These are phyloP conservation scores for Heteromyza rotundicornis DNA, from an alignment of 2,888 invertebrate species.

Conservation along the genomic window DNA sequence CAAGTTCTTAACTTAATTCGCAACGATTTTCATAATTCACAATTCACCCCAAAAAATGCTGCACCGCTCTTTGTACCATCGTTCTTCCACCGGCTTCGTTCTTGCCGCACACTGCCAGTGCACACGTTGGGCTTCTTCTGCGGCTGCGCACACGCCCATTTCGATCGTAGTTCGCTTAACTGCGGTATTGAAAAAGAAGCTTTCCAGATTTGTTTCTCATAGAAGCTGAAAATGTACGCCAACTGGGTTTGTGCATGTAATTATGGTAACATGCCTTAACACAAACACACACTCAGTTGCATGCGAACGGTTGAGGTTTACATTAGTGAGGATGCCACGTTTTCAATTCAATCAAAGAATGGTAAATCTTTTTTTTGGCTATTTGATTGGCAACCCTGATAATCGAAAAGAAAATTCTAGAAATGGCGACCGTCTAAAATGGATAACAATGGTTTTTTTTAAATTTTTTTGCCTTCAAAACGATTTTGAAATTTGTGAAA, in stretches of 20 bases:
- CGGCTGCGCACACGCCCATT: slow-evolving; percentile 7
- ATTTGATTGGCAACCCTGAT: too few species aligned
- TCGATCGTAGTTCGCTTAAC: background rate
- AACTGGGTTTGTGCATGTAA: slow-evolving; percentile 46
- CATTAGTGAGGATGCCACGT: slow-evolving; percentile 34
- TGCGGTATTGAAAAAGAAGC: background rate
- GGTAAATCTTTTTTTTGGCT: too few species aligned
- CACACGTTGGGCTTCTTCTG: slow-evolving; percentile 2
- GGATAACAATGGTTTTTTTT: too few species aligned
- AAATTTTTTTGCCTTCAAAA: too few species aligned
- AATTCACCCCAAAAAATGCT: slow-evolving; percentile 47
- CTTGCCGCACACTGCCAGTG: background rate
- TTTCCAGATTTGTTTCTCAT: slow-evolving; percentile 40
- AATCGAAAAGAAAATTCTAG: too few species aligned
- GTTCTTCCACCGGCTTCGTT: slow-evolving; percentile 8
- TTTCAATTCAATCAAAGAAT: too few species aligned
- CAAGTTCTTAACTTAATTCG: slow-evolving; percentile 54
- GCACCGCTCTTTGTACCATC: slow-evolving; percentile 20
- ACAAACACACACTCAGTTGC: slow-evolving; percentile 17
- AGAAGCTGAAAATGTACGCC: slow-evolving; percentile 25
- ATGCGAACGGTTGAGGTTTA: slow-evolving; percentile 24
- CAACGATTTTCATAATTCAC: slow-evolving; percentile 60
- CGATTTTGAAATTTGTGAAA: too few species aligned
- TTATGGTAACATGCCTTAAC: slow-evolving; percentile 52
- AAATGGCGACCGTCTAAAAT: too few species aligned